Evolutionary conservation across 1,140 invertebrate species (phyloP).

Genomic region (Ceratitis capitata): DNA sequence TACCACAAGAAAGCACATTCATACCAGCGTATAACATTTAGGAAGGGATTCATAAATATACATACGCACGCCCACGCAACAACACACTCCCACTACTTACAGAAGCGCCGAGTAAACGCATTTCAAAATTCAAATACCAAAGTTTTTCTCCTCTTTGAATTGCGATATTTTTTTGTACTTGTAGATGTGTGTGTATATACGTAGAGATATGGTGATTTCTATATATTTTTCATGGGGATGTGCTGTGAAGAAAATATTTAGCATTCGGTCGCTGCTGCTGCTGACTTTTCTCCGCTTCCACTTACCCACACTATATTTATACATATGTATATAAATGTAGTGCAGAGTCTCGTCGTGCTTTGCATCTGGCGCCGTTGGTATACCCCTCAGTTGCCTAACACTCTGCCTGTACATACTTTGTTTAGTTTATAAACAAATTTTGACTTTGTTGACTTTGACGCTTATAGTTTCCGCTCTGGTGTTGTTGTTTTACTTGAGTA

Average conservation of each 20-base stretch:
- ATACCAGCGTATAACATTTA: too few species aligned
- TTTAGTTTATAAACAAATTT: constrained; percentile 8
- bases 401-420: background rate
- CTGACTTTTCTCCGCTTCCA: background rate
- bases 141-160: too few species aligned
- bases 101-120: too few species aligned
- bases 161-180: background rate
- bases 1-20: too few species aligned
- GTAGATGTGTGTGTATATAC: too few species aligned
- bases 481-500: background rate
- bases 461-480: background rate
- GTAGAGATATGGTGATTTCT: too few species aligned
- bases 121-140: too few species aligned
- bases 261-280: background rate
- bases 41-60: too few species aligned
- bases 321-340: background rate
- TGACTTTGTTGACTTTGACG: background rate
- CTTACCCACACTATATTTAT: background rate
- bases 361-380: background rate
- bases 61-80: too few species aligned
- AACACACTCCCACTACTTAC: too few species aligned
- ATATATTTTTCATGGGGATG: background rate
- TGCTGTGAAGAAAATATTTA: background rate
- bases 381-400: background rate
- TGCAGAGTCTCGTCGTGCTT: too few species aligned